These are phyloP conservation scores for Crotalus viridis DNA, from an alignment of 2,113 vertebrate genomes.

Conservation along the genomic window DNA sequence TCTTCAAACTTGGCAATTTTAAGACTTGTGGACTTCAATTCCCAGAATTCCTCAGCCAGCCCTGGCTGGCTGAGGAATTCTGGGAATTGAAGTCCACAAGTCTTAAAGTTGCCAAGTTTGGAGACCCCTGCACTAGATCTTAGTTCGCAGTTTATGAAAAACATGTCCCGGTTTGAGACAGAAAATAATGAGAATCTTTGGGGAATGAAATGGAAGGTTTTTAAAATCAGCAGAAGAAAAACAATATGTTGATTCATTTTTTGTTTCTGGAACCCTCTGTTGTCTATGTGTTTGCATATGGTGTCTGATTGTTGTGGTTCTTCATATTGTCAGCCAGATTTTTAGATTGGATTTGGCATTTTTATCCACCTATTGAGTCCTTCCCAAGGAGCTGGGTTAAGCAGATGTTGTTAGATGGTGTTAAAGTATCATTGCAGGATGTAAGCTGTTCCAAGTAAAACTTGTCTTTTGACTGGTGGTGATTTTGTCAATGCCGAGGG, in stretches of 20 bases:
- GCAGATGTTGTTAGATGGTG: neutral
- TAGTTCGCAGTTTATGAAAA: neutral
- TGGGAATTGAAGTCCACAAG: too few species aligned
- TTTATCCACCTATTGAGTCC: too few species aligned
- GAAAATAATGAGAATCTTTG: neutral
- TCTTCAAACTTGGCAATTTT: too few species aligned
- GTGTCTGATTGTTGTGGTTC: neutral
- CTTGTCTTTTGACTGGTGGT: too few species aligned
- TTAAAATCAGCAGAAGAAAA: neutral
- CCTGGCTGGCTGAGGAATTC: too few species aligned
- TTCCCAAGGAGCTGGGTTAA: neutral
- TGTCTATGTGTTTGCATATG: neutral
- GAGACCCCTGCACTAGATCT: neutral
- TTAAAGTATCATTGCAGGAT: too few species aligned
- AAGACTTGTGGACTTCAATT: too few species aligned
- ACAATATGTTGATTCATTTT: neutral
- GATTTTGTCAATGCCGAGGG: too few species aligned
- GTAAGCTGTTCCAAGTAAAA: too few species aligned
- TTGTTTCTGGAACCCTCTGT: neutral
- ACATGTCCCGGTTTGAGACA: neutral
- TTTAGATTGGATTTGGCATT: neutral
- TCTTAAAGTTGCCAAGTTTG: too few species aligned
- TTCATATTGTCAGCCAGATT: neutral
- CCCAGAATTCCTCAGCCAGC: too few species aligned
- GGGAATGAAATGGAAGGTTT: neutral